These are phyloP conservation scores for Canis aureus DNA, from an alignment of 2,113 vertebrate genomes.

Conservation along the genomic window DNA sequence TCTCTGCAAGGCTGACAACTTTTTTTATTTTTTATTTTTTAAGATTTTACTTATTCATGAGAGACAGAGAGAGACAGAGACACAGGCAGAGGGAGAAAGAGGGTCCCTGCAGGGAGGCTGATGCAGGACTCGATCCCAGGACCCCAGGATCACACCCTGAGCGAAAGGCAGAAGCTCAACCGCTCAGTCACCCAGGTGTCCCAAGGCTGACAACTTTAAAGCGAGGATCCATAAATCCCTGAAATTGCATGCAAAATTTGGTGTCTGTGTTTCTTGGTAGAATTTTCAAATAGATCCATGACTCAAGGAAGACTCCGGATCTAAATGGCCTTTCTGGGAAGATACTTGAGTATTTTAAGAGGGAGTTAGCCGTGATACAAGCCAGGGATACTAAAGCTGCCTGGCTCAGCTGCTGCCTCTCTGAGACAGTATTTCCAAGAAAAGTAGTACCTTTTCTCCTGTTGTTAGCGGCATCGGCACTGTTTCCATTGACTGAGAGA, in stretches of 20 bases:
- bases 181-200: too few species aligned
- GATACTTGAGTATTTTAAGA: slow-evolving; percentile 5
- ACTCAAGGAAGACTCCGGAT: neutral
- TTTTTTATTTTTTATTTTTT: neutral
- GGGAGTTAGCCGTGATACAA: neutral
- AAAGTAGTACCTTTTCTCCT: neutral
- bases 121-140: too few species aligned
- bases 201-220: neutral
- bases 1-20: neutral
- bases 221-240: neutral
- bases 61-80: too few species aligned
- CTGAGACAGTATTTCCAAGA: neutral
- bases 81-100: too few species aligned
- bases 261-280: slow-evolving; percentile 34
- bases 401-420: neutral
- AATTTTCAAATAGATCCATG: slow-evolving; percentile 26
- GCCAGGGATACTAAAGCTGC: neutral
- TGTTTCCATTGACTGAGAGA: neutral
- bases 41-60: too few species aligned
- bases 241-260: neutral
- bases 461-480: neutral
- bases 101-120: too few species aligned
- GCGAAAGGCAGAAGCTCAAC: too few species aligned
- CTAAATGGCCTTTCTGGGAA: neutral
- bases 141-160: too few species aligned